Conservation (phyloP, 2,113 vertebrate genomes). For the Podocnemis expansa region DNA sequence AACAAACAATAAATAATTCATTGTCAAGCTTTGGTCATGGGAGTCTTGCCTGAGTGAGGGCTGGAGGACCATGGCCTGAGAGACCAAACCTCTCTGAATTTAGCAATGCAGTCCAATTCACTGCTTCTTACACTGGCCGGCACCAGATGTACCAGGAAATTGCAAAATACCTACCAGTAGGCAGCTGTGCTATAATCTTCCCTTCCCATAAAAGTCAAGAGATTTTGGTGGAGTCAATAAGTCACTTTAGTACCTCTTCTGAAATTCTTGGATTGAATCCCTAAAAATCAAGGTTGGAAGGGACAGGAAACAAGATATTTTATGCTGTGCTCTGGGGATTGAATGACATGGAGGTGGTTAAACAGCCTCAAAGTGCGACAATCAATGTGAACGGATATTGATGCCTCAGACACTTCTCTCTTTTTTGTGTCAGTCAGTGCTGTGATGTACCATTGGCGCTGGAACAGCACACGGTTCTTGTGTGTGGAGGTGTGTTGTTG, state of each 20-base stretch:
- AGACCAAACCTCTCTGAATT: background rate
- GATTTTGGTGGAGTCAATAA: rapidly evolving
- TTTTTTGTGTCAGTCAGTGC: slow-evolving; percentile 70
- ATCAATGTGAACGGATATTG: slow-evolving; percentile 66
- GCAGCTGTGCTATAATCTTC: rapidly evolving
- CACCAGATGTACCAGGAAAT: rapidly evolving
- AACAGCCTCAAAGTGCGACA: slow-evolving; percentile 70
- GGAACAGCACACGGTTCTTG: slow-evolving; percentile 66
- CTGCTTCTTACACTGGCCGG: background rate
- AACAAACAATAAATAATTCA: background rate
- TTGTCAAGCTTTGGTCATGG: background rate
- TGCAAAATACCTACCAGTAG: background rate
- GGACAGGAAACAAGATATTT: slow-evolving; percentile 40
- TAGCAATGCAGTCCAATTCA: background rate
- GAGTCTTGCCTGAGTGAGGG: background rate
- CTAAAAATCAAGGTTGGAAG: background rate
- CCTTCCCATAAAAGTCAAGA: background rate
- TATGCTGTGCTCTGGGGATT: slow-evolving; percentile 50
- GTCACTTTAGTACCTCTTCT: background rate
- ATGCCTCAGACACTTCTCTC: slow-evolving; percentile 55
- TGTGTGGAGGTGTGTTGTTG: no score
- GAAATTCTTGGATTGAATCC: slow-evolving; percentile 41
- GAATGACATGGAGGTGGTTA: slow-evolving; percentile 67
- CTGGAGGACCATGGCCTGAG: background rate
- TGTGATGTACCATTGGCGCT: slow-evolving; percentile 46